A percentile compares a stretch with the other conserved stretches of the same genome.
Evolutionary conservation across 2,888 invertebrate genomes (phyloP).

Genomic region (Zhuqinia jingwanae): DNA sequence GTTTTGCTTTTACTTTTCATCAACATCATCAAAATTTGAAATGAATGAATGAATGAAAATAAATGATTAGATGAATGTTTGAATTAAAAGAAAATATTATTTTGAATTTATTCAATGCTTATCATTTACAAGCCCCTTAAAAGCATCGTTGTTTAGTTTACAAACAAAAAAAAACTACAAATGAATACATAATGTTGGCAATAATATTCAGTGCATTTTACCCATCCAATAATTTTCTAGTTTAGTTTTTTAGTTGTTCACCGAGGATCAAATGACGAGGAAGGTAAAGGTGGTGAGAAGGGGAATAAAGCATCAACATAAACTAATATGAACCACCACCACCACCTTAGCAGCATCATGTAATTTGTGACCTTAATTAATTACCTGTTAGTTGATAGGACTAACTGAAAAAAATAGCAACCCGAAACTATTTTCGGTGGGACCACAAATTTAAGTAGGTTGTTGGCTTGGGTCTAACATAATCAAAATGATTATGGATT

Average conservation of each 20-base stretch:
- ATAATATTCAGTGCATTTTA: conserved; percentile 32
- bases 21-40: background rate
- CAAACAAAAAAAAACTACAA: background rate
- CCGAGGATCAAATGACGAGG: conserved; percentile 52
- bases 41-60: conserved; percentile 1
- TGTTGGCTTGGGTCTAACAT: background rate
- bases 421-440: background rate
- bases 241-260: conserved; percentile 65
- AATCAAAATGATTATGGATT: conserved; percentile 21
- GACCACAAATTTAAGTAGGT: no score
- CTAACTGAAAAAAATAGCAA: background rate
- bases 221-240: conserved; percentile 35
- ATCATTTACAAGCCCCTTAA: background rate
- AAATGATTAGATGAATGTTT: background rate
- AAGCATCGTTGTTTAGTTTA: background rate
- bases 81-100: background rate
- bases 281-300: conserved; percentile 19
- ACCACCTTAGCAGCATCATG: conserved; percentile 29
- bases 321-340: conserved; percentile 4
- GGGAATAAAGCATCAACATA: background rate
- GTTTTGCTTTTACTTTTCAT: conserved; percentile 49
- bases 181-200: conserved; percentile 2
- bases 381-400: background rate
- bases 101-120: background rate
- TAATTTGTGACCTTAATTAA: conserved; percentile 15